Evolutionary conservation across 2,888 invertebrate species (phyloP).

Genomic region (Hypomecis punctinalis): DNA sequence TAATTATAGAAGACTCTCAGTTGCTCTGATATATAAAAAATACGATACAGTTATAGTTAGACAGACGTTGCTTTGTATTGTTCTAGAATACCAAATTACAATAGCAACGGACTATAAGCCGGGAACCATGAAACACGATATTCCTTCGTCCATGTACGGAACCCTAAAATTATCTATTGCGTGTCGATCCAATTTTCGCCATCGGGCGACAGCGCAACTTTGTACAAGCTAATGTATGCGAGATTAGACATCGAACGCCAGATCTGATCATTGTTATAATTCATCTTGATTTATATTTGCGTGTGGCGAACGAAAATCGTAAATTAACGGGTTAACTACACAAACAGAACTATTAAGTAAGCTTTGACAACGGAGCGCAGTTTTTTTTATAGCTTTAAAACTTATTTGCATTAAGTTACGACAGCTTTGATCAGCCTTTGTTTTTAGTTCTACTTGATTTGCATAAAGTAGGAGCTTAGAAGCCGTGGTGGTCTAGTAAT

Average conservation of each 20-base stretch:
- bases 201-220: constrained; percentile 52
- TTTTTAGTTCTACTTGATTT: constrained; percentile 27
- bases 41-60: too few relatives aligned
- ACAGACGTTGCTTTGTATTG: too few relatives aligned
- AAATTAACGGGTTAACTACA: constrained; percentile 68
- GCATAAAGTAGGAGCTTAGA: constrained; percentile 11
- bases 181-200: constrained; percentile 35
- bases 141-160: too few relatives aligned
- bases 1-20: too few relatives aligned
- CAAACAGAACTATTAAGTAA: constrained; percentile 54
- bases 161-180: constrained; percentile 20
- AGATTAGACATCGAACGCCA: constrained; percentile 66
- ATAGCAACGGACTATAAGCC: too few relatives aligned
- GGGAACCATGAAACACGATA: too few relatives aligned
- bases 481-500: neutral
- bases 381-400: constrained; percentile 45
- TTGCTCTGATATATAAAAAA: too few relatives aligned
- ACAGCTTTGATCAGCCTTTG: constrained; percentile 38
- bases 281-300: constrained; percentile 79
- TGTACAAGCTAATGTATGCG: constrained; percentile 66
- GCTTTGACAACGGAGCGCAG: constrained; percentile 45
- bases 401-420: constrained; percentile 46
- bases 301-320: constrained; percentile 69
- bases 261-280: constrained; percentile 76
- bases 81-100: too few relatives aligned